Base-by-base conservation (phyloP, 2,888 invertebrate species). In the Cerastis rubricosa region DNA sequence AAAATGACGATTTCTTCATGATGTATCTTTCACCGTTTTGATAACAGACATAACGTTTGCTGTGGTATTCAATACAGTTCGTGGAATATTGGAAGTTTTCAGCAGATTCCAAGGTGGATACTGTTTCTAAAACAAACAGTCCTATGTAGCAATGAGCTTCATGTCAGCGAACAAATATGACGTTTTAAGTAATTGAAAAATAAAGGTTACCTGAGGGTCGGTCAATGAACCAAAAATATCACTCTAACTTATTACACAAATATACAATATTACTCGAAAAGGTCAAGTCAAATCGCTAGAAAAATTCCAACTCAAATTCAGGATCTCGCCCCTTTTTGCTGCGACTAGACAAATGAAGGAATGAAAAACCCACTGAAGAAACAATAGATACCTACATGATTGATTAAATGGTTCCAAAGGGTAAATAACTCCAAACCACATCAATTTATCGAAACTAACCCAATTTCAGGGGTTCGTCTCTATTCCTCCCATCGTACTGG, bases 391-490 rank as follows among this genome's bases (percentile, higher is more conserved):
- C 57, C 49, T 70, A 9, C 72, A 70, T 81, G 66, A 85, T 84
- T 68, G 74, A 84, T 82, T 61, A n/a, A 72, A 63, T 54, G 35
- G 71, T n/a, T 54, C 76, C n/a, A 72, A 78, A 85, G 68, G 74
- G 78, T 75, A 76, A 77, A 75, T 67, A 79, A 73, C 45, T 67
- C 51, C 25, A n/a, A 66, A 71, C 67, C 70, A 40, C 85, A 71
- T 74, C 63, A 76, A 83, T 85, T 86, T 76, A 83, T 83, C 43
- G 68, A 17, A 51, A 74, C 76, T 76, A 63, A 63, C 74, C 49
- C 29, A 65, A 71, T 75, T 77, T 71, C 65, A 74, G 77, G 71
- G 78, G 81, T 76, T 81, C 25, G 65, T 59, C 65, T 69, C 69
- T 35, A 51, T 25, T 63, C 40, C 40, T 64, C 8, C 64, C 64